These are phyloP conservation scores for Ophiothrix spiculata DNA, from an alignment of 35 echinoderm and acorn worm species.

Conservation along the genomic window DNA sequence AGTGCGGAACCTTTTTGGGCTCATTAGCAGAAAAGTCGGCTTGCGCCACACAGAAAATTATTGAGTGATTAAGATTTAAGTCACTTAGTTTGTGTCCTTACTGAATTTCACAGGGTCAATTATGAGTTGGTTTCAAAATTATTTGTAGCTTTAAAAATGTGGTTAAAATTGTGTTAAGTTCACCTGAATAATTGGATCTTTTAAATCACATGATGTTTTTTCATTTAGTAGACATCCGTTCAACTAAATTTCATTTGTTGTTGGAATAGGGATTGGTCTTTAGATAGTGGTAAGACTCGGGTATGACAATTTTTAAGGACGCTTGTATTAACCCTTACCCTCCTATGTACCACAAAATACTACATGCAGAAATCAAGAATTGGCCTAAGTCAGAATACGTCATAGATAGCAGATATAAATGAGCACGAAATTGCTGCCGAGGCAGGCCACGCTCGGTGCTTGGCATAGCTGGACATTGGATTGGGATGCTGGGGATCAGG, in stretches of 20 bases:
- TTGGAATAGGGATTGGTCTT: not conserved
- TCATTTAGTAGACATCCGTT: not conserved
- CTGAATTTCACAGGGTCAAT: not conserved
- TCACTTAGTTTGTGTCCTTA: not conserved
- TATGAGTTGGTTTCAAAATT: not conserved
- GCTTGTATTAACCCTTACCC: too few species aligned
- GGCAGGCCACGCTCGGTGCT: too few species aligned
- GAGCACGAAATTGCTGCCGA: too few species aligned
- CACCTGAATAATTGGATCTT: not conserved
- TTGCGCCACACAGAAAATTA: not conserved
- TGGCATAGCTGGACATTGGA: too few species aligned
- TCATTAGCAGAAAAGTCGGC: constrained; percentile 2
- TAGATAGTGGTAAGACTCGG: not conserved
- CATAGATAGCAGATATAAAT: too few species aligned
- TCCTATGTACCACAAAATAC: too few species aligned
- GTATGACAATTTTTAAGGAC: too few species aligned
- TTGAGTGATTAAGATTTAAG: not conserved
- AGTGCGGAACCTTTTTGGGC: constrained; percentile 5
- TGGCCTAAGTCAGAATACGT: too few species aligned
- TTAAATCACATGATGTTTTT: not conserved
- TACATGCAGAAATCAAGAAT: too few species aligned
- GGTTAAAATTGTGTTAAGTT: not conserved
- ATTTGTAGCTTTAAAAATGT: not conserved
- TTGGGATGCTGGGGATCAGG: too few species aligned
- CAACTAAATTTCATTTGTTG: not conserved